phyloP scores from a whole-genome alignment of 2,888 invertebrate genomes.

The Metallyticus violacea region DNA sequence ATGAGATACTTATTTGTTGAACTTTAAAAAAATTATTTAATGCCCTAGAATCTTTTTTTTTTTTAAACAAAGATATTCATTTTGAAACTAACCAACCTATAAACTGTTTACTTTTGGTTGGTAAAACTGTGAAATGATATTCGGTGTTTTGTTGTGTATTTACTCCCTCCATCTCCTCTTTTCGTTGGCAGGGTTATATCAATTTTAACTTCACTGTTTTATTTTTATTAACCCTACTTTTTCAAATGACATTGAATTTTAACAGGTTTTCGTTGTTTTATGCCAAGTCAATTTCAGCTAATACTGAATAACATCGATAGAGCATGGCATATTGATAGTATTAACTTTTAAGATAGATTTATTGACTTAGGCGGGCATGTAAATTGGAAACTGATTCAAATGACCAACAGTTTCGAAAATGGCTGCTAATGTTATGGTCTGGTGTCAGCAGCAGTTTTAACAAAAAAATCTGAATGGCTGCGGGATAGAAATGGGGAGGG shows the following conservation, averaged over 20 bases:
- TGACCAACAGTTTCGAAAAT: background rate
- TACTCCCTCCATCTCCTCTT: too few relatives aligned
- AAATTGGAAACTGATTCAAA: background rate
- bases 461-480: background rate
- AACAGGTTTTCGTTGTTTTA: too few relatives aligned
- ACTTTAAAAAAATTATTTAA: too few relatives aligned
- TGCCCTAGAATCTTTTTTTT: too few relatives aligned
- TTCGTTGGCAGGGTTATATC: background rate
- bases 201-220: background rate
- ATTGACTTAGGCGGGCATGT: background rate
- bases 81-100: too few relatives aligned
- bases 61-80: too few relatives aligned
- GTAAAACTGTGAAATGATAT: too few relatives aligned
- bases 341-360: background rate
- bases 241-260: background rate
- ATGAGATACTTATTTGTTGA: too few relatives aligned
- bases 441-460: background rate
- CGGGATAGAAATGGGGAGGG: too few relatives aligned
- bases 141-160: too few relatives aligned
- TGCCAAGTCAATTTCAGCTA: background rate
- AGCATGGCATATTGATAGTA: background rate
- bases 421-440: background rate
- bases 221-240: background rate
- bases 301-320: background rate
- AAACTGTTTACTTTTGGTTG: too few relatives aligned